These are phyloP conservation scores for Dolichopus griseipennis DNA, from an alignment of 2,888 invertebrate genomes.

Conservation along the genomic window DNA sequence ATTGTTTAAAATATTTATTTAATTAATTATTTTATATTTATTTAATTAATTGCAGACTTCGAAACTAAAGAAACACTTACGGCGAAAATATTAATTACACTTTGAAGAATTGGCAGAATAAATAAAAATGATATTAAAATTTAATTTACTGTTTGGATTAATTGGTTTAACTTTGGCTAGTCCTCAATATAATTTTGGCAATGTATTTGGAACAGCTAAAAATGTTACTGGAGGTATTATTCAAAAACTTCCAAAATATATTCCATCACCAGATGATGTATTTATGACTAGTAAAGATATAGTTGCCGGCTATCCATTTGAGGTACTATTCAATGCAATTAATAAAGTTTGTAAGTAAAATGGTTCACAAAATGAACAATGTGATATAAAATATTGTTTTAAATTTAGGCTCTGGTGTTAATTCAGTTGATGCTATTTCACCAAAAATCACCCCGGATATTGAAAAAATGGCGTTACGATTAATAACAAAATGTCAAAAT, in stretches of 20 bases:
- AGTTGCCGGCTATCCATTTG: slow-evolving; percentile 38
- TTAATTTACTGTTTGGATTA: not conserved
- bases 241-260: slow-evolving; percentile 16
- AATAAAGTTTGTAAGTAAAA: slow-evolving; percentile 34
- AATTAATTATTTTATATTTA: no score
- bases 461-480: slow-evolving; percentile 33
- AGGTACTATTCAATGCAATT: slow-evolving; percentile 31
- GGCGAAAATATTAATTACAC: no score
- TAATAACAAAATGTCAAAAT: slow-evolving; percentile 31
- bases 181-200: slow-evolving; percentile 2
- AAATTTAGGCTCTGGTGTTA: slow-evolving; percentile 33
- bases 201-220: slow-evolving; percentile 4
- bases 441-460: slow-evolving; percentile 35
- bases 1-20: no score
- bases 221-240: slow-evolving; percentile 14
- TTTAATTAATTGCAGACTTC: no score
- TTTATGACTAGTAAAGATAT: slow-evolving; percentile 35
- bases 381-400: not conserved
- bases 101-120: no score
- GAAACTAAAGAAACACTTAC: no score
- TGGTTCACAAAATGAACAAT: not conserved
- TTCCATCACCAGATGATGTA: slow-evolving; percentile 26
- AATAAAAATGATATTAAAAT: no score
- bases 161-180: not conserved
- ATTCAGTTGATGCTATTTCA: slow-evolving; percentile 29